A percentile compares a stretch with the other conserved stretches of the same genome.
phyloP scores from a whole-genome alignment of 2,888 invertebrate genomes.

The Dyspetes luteomarginatus region DNA sequence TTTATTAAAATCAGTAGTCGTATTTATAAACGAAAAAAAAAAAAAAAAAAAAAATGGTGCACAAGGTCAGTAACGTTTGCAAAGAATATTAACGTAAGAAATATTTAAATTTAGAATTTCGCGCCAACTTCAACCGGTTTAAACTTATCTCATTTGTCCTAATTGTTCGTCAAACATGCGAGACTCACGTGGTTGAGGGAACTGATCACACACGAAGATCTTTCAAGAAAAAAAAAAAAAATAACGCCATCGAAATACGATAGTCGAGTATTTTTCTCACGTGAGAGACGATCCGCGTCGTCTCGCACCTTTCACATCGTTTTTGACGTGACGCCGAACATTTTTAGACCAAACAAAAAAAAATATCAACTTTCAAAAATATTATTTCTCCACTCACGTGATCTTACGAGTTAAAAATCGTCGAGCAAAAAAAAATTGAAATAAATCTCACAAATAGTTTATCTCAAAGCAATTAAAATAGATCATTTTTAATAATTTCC shows the following conservation, averaged over 20 bases:
- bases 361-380: too few relatives aligned
- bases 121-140: conserved; percentile 37
- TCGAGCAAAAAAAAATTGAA: too few relatives aligned
- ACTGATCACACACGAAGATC: conserved; percentile 3
- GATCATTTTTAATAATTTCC: too few relatives aligned
- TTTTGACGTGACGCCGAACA: background rate
- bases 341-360: too few relatives aligned
- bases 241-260: background rate
- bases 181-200: conserved; percentile 48
- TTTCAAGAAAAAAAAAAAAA: background rate
- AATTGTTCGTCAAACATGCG: conserved; percentile 60
- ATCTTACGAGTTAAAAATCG: too few relatives aligned
- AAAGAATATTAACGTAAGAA: conserved; percentile 48
- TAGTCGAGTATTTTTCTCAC: conserved; percentile 25
- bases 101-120: conserved; percentile 55
- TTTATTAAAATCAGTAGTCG: too few relatives aligned
- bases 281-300: background rate
- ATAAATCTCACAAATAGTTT: too few relatives aligned
- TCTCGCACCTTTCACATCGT: conserved; percentile 37
- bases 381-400: too few relatives aligned
- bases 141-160: conserved; percentile 53
- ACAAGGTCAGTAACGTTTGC: conserved; percentile 32
- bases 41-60: too few relatives aligned
- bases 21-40: background rate
- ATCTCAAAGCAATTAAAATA: too few relatives aligned